Evolutionary conservation across 2,888 invertebrate species (phyloP).

Genomic region (Rotaria sp.): DNA sequence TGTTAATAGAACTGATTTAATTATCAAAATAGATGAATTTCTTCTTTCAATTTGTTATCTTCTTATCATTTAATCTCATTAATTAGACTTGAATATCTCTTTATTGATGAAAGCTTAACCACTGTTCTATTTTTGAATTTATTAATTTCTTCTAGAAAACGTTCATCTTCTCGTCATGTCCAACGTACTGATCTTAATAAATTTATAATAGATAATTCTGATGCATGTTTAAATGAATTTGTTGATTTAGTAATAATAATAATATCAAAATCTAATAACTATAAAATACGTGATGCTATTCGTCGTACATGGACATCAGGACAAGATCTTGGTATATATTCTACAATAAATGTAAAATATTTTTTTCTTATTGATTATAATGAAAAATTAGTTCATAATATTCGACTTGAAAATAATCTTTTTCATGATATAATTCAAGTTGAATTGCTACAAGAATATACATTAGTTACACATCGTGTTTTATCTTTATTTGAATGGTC

Average conservation of each 20-base stretch:
- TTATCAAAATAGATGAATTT: too few species aligned
- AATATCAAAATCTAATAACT: not conserved
- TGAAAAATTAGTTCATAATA: not conserved
- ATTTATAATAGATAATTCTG: not conserved
- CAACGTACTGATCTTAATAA: not conserved
- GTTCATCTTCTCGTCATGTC: not conserved
- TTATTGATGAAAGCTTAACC: too few species aligned
- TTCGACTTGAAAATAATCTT: not conserved
- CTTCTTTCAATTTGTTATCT: too few species aligned
- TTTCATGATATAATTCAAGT: conserved; percentile 27
- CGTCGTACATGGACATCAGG: conserved; percentile 11
- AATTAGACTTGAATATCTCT: too few species aligned
- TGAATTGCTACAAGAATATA: conserved; percentile 5
- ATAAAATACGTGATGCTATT: conserved; percentile 21
- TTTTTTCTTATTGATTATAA: not conserved
- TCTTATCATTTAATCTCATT: too few species aligned
- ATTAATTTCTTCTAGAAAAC: too few species aligned
- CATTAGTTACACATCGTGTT: conserved; percentile 18
- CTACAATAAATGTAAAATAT: not conserved
- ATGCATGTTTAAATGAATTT: not conserved
- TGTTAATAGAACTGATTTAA: too few species aligned
- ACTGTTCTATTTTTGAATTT: too few species aligned
- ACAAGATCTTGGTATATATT: not conserved
- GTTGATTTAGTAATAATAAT: not conserved
- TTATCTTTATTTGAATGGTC: not conserved